Evolutionary conservation across 2,113 vertebrate genomes (phyloP).

Genomic region (Heptranchias perlo): DNA sequence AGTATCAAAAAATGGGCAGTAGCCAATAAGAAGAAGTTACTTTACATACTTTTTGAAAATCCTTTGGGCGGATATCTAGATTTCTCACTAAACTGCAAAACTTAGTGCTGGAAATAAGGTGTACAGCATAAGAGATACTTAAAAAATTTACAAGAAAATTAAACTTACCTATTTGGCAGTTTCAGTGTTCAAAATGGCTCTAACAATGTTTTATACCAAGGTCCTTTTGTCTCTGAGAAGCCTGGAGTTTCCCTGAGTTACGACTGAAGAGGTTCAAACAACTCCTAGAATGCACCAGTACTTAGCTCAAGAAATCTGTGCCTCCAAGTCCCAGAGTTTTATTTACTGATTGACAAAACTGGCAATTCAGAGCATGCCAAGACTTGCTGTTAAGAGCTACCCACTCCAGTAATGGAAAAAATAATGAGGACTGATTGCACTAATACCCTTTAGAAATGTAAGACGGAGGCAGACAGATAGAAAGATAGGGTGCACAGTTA

Average conservation of each 20-base stretch:
- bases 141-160: neutral
- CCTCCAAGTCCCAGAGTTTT: no score
- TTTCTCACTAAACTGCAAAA: no score
- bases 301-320: no score
- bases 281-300: no score
- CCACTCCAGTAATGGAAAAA: no score
- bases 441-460: no score
- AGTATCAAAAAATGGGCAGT: neutral
- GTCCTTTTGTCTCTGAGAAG: neutral
- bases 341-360: no score
- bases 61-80: neutral
- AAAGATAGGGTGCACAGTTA: no score
- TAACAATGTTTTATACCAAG: neutral
- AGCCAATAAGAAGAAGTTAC: neutral
- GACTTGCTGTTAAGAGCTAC: no score
- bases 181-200: neutral
- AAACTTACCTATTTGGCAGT: neutral
- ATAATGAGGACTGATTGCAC: no score
- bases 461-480: no score
- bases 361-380: no score
- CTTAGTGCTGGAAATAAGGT: neutral
- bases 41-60: neutral
- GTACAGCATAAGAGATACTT: neutral
- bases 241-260: neutral
- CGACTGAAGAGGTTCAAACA: neutral